A percentile compares a stretch with the other conserved stretches of the same genome.
Evolutionary conservation across 2,113 vertebrate genomes (phyloP).

Genomic region (Anhinga anhinga): DNA sequence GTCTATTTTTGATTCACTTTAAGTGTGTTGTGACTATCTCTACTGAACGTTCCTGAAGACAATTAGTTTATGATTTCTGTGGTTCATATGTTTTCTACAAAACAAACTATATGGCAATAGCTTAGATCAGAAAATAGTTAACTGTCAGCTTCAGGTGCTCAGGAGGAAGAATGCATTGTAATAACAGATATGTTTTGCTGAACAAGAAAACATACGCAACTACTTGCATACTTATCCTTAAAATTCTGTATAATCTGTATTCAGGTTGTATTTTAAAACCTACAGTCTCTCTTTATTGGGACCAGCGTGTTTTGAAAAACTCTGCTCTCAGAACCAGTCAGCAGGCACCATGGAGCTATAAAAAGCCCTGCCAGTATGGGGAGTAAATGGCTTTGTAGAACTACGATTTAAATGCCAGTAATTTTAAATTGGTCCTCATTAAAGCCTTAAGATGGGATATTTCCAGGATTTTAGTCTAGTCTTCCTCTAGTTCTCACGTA

Average conservation of each 20-base stretch:
- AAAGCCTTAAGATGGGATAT: background rate
- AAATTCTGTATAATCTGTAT: background rate
- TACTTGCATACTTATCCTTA: background rate
- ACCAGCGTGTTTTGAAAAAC: background rate
- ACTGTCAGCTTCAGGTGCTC: background rate
- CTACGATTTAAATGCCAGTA: background rate
- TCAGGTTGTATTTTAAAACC: background rate
- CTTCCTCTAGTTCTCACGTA: background rate
- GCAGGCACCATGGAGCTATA: background rate
- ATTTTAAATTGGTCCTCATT: background rate
- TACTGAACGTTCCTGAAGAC: background rate
- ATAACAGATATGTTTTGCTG: background rate
- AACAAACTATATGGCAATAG: background rate
- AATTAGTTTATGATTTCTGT: background rate
- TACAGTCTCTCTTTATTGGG: background rate
- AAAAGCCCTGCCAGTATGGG: background rate
- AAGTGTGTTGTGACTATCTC: background rate
- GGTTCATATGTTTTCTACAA: background rate
- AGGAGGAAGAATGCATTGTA: background rate
- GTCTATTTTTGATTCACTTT: slow-evolving; percentile 17
- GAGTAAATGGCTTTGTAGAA: background rate
- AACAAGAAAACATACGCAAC: background rate
- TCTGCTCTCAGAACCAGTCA: background rate
- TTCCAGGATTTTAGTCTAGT: background rate
- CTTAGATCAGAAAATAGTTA: background rate